Percentiles rank a stretch among this genome's conserved stretches.
phyloP scores from a whole-genome alignment of 2,113 vertebrate genomes.

The Leuciscus idus region DNA sequence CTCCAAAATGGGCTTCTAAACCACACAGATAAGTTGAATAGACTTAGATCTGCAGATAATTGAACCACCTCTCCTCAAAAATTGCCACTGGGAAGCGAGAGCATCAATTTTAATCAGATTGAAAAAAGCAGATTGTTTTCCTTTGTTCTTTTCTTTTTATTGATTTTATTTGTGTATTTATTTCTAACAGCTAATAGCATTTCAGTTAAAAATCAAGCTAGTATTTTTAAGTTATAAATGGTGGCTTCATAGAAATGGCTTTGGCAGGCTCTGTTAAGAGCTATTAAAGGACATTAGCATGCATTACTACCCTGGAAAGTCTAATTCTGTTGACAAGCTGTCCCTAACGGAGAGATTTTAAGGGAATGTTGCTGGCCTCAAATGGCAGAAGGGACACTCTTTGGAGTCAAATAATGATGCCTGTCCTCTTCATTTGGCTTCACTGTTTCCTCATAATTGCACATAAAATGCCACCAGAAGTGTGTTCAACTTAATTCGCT shows the following conservation, averaged over 20 bases:
- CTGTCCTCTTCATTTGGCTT: slow-evolving; percentile 5
- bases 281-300: slow-evolving; percentile 39
- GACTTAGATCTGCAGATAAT: slow-evolving; percentile 29
- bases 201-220: background rate
- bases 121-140: slow-evolving; percentile 39
- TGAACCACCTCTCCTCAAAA: slow-evolving; percentile 44
- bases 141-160: slow-evolving; percentile 25
- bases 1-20: slow-evolving; percentile 56
- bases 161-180: slow-evolving; percentile 35
- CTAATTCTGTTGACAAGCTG: slow-evolving; percentile 30
- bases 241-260: slow-evolving; percentile 10
- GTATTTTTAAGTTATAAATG: background rate
- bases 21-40: slow-evolving; percentile 50
- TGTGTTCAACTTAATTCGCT: background rate
- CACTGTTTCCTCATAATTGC: slow-evolving; percentile 12
- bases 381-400: background rate
- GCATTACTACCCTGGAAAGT: slow-evolving; percentile 19
- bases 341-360: background rate
- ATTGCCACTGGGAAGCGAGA: slow-evolving; percentile 46
- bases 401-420: background rate
- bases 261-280: slow-evolving; percentile 10
- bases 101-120: slow-evolving; percentile 32
- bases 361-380: slow-evolving; percentile 2
- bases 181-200: background rate
- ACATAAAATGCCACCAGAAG: background rate